Base-by-base conservation (phyloP, 2,113 vertebrate genomes). In the Gallinago media region DNA sequence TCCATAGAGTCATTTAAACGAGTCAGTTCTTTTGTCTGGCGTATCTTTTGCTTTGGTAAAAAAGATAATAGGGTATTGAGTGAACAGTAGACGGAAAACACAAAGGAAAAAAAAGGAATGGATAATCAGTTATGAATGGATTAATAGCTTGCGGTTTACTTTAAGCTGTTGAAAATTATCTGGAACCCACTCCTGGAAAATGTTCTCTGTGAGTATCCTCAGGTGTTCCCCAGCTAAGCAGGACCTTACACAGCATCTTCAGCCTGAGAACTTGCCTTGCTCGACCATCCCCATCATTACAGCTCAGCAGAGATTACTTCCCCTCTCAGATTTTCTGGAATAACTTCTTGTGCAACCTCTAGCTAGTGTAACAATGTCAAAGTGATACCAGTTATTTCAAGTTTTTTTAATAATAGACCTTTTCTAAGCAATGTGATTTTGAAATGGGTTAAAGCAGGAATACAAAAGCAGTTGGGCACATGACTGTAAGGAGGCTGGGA, bases 391-490 rank as follows among this genome's bases (percentile, higher is more conserved):
- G 3, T 40, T 72, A 50, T 89, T 92, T 75, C n/a, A 72, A 50
- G 6, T 2, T 6, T 23, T 67, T 71, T 44, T 32, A 63, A 32
- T 70, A 61, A 20, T 11, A 4, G 1, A 7, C 8, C n/a, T 89
- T 89, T 93, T 71, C 26, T 68, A 65, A 90, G 52, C 26, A 82
- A 38, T 1, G 2, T 55, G 14, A 31, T 67, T 82, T 79, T 83
- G n/a, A 62, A 82, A 62, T 17, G 8, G 42, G 8, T 62, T 93
- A 50, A 73, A 93, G 12, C 14, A 62, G 55, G 36, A 82, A 58
- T 12, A 49, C 16, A 36, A 2, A 10, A 90, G 54, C 27, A 66
- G n/a, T 31, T 54, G 71, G 13, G 9, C 21, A 22, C 0, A 0
- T 50, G 23, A 31, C 15, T 25, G 15, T 66, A 31, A 62, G 55